Conservation (phyloP, 2,888 invertebrate genomes). For the Synanthedon formicaeformis region DNA sequence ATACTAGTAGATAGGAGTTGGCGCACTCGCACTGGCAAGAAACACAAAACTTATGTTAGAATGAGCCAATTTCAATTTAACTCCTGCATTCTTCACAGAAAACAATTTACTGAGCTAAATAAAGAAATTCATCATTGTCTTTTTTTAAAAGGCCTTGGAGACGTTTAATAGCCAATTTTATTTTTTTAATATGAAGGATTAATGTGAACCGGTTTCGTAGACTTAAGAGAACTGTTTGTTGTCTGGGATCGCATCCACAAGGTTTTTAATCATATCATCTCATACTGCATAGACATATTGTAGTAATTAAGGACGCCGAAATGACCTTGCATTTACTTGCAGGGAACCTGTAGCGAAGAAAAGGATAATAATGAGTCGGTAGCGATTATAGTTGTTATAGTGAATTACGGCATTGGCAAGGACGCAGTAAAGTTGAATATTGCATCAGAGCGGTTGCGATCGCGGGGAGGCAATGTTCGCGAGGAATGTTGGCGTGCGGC, state of each 20-base stretch:
- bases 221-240: too few relatives aligned
- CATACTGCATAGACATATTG: conserved; percentile 21
- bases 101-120: too few relatives aligned
- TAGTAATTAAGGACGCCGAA: conserved; percentile 47
- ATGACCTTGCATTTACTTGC: conserved; percentile 49
- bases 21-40: too few relatives aligned
- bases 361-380: conserved; percentile 56
- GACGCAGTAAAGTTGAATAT: conserved; percentile 70
- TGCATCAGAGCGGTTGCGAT: conserved; percentile 62
- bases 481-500: conserved; percentile 53
- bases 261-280: conserved; percentile 33
- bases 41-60: too few relatives aligned
- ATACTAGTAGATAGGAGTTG: too few relatives aligned
- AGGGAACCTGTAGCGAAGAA: conserved; percentile 42
- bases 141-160: too few relatives aligned
- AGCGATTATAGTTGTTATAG: conserved; percentile 61
- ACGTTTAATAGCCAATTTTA: too few relatives aligned
- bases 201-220: too few relatives aligned
- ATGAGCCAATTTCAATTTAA: too few relatives aligned
- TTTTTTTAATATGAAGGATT: too few relatives aligned
- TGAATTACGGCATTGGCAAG: conserved; percentile 70
- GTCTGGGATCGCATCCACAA: conserved; percentile 9
- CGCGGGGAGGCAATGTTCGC: conserved; percentile 61
- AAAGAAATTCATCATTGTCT: too few relatives aligned
- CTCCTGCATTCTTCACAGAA: too few relatives aligned